Conservation (phyloP, 2,888 invertebrate genomes). For the Dioctria rufipes region DNA sequence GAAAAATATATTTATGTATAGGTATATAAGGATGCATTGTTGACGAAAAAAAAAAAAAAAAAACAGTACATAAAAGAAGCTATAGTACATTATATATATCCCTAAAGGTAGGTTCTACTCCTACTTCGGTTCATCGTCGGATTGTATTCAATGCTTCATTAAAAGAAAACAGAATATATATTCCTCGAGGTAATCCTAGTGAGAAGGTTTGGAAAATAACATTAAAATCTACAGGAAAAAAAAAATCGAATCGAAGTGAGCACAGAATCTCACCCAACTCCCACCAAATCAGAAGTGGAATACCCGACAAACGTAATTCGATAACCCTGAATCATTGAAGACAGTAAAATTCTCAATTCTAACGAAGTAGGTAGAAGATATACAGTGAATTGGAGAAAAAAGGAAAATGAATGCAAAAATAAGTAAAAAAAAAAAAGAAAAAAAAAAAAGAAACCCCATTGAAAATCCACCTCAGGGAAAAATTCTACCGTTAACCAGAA, state of each 20-base stretch:
- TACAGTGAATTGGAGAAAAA: not conserved
- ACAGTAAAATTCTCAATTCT: conserved; percentile 6
- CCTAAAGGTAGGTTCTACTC: too few relatives aligned
- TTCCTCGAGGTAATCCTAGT: not conserved
- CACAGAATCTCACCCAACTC: not conserved
- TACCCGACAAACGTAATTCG: conserved; percentile 25
- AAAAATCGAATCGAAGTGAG: conserved; percentile 3
- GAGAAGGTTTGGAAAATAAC: not conserved
- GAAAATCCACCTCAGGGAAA: conserved; percentile 3
- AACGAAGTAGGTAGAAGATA: not conserved
- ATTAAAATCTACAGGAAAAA: not conserved
- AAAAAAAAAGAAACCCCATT: too few relatives aligned
- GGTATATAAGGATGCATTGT: too few relatives aligned
- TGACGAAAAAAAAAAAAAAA: too few relatives aligned
- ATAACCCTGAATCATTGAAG: conserved; percentile 11
- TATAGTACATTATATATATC: too few relatives aligned
- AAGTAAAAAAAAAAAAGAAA: too few relatives aligned
- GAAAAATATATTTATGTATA: too few relatives aligned
- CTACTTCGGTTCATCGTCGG: too few relatives aligned
- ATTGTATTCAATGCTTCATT: not conserved
- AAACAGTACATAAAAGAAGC: too few relatives aligned
- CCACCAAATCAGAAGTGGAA: not conserved
- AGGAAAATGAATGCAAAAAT: not conserved
- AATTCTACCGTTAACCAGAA: not conserved
- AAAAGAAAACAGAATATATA: not conserved